Evolutionary conservation across 2,888 invertebrate species (phyloP).

Genomic region (Disparrhopalites patrizii): DNA sequence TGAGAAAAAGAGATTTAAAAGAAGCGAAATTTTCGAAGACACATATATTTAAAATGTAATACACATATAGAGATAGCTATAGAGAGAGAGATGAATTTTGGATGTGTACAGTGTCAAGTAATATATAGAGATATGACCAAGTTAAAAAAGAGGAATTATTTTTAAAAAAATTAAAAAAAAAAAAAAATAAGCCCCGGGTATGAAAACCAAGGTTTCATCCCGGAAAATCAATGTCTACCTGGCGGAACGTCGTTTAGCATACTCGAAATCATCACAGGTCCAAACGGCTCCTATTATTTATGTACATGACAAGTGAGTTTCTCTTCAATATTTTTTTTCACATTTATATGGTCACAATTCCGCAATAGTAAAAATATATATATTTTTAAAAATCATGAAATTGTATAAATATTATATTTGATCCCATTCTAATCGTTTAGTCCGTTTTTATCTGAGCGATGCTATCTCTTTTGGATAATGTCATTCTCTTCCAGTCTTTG

Average conservation of each 20-base stretch:
- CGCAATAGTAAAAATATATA: too few species aligned
- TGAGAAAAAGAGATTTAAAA: slow-evolving; percentile 6
- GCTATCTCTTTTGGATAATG: too few species aligned
- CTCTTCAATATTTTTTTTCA: slow-evolving; percentile 1
- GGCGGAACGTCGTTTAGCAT: slow-evolving; percentile 9
- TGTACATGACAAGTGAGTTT: slow-evolving; percentile 3
- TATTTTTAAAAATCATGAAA: slow-evolving; percentile 3
- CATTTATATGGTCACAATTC: background rate
- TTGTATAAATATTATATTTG: background rate
- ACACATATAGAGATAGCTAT: slow-evolving; percentile 5
- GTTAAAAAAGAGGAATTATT: background rate
- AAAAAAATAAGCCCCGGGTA: slow-evolving; percentile 50
- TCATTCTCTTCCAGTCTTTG: too few species aligned
- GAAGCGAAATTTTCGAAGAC: slow-evolving; percentile 6
- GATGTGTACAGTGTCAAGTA: background rate
- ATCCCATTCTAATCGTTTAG: background rate
- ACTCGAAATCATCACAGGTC: slow-evolving; percentile 8
- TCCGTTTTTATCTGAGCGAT: too few species aligned
- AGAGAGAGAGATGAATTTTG: background rate
- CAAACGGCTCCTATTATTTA: slow-evolving; percentile 17
- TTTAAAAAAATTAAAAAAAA: slow-evolving; percentile 9
- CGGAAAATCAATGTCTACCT: slow-evolving; percentile 7
- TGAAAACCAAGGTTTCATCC: slow-evolving; percentile 1
- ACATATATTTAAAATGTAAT: too few species aligned
- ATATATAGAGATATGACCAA: slow-evolving; percentile 15